These are phyloP conservation scores for Oxyura jamaicensis DNA, from an alignment of 2,113 vertebrate genomes.

Conservation along the genomic window DNA sequence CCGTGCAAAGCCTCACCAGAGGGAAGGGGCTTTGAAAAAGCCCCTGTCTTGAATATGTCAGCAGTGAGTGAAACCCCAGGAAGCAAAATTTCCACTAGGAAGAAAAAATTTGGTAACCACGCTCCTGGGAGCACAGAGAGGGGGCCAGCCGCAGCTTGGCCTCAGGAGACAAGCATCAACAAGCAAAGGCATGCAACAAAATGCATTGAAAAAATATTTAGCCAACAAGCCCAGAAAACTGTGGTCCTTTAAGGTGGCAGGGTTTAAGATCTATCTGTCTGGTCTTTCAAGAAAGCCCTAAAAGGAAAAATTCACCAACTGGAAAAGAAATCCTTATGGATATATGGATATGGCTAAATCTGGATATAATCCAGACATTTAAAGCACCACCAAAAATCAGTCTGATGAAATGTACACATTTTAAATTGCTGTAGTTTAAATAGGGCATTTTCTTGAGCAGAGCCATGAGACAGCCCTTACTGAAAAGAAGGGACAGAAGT, in stretches of 20 bases:
- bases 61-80: background rate
- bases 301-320: background rate
- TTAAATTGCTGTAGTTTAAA: background rate
- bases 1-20: too few relatives aligned
- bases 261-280: background rate
- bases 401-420: background rate
- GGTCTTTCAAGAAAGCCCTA: background rate
- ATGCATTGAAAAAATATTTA: background rate
- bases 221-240: background rate
- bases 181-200: background rate
- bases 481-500: background rate
- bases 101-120: background rate
- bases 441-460: background rate
- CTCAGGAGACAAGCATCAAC: background rate
- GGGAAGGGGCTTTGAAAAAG: too few relatives aligned
- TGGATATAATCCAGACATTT: background rate
- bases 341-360: too few relatives aligned
- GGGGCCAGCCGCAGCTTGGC: background rate
- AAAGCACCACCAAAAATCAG: background rate
- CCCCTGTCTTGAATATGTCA: background rate
- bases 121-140: accelerated
- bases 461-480: background rate
- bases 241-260: background rate
- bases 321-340: background rate
- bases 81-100: background rate